Evolutionary conservation across 2,797 vertebrate species (phyloP).

Genomic region (Sphenopsis melanotis): DNA sequence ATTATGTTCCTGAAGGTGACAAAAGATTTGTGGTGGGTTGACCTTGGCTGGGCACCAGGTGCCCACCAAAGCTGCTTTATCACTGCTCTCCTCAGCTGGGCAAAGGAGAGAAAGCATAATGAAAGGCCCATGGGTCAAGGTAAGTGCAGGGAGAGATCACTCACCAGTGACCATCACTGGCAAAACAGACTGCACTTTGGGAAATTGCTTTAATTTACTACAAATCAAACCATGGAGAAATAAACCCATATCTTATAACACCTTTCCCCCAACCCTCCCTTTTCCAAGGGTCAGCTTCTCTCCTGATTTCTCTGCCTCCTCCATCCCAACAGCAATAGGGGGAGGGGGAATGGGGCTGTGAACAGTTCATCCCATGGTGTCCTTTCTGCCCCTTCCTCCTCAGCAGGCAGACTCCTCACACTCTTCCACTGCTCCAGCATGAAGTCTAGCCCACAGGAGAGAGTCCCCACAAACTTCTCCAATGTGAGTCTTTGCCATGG

Average conservation of each 20-base stretch:
- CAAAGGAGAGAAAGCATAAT: background rate
- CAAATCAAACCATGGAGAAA: background rate
- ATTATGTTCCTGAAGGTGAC: background rate
- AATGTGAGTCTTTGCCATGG: fast-evolving
- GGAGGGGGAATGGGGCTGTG: background rate
- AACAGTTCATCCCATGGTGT: background rate
- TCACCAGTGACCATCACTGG: background rate
- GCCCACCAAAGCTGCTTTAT: background rate
- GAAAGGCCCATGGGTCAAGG: background rate
- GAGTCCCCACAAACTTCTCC: background rate
- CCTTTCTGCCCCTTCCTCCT: background rate
- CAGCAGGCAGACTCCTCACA: background rate
- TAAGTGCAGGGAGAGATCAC: background rate
- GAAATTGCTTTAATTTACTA: background rate
- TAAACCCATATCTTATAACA: background rate
- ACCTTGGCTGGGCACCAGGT: background rate
- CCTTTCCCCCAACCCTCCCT: background rate
- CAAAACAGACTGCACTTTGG: background rate
- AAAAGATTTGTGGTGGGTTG: background rate
- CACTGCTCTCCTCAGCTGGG: background rate
- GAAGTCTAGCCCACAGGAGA: background rate
- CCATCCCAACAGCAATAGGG: fast-evolving
- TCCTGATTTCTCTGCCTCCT: background rate
- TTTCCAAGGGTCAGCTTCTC: background rate
- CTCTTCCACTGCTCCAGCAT: background rate